Conservation (phyloP, 2,888 invertebrate genomes). For the Lycia hirtaria region DNA sequence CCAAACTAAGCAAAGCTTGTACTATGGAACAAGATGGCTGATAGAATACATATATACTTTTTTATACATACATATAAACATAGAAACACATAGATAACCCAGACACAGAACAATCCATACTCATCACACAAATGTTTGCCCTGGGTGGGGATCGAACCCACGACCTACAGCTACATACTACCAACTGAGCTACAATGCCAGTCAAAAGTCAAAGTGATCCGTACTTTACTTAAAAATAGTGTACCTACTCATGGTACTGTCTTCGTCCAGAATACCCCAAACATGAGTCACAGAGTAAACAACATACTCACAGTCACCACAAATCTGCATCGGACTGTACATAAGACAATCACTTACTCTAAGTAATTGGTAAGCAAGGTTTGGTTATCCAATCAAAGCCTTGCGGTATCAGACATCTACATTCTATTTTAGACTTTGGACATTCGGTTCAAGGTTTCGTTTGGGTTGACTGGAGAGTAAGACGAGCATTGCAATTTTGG, state of each 20-base stretch:
- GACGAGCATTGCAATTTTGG: constrained; percentile 67
- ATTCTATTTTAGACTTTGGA: constrained; percentile 46
- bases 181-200: too few species aligned
- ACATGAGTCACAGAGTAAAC: constrained; percentile 3
- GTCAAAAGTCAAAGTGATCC: too few species aligned
- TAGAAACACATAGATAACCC: too few species aligned
- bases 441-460: constrained; percentile 33
- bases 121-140: too few species aligned
- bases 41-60: too few species aligned
- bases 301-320: constrained; percentile 8
- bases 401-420: constrained; percentile 56
- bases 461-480: constrained; percentile 36
- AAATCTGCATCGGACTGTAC: constrained; percentile 39
- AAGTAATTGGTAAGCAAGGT: constrained; percentile 79
- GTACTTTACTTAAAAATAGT: too few species aligned
- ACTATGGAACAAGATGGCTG: too few species aligned
- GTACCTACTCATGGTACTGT: neutral
- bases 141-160: too few species aligned
- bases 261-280: neutral
- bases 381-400: constrained; percentile 76
- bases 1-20: too few species aligned
- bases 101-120: too few species aligned
- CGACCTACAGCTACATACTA: too few species aligned
- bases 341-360: constrained; percentile 79
- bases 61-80: too few species aligned